Evolutionary conservation across 1,140 invertebrate genomes (phyloP).

Genomic region (Philotrypesis tridentata): DNA sequence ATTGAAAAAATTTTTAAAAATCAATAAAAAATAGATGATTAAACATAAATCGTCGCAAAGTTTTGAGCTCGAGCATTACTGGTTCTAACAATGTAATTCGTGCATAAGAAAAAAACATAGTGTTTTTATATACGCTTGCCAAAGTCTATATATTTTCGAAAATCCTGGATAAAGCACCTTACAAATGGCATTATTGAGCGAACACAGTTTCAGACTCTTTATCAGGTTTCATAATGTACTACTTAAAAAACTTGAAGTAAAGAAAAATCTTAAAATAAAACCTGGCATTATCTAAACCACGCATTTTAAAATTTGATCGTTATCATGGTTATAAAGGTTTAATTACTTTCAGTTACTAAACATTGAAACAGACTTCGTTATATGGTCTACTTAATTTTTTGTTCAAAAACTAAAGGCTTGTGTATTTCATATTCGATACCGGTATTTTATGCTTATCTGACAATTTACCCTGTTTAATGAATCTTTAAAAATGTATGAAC

Average conservation of each 20-base stretch:
- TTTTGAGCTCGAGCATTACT: constrained; percentile 12
- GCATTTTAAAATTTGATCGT: no score
- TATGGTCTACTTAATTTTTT: neutral
- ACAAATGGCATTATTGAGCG: neutral
- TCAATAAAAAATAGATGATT: neutral
- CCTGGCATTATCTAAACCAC: neutral
- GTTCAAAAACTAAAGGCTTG: neutral
- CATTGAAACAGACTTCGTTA: no score
- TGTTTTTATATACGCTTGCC: constrained; percentile 40
- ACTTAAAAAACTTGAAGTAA: neutral
- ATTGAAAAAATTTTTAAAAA: neutral
- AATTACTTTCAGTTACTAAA: no score
- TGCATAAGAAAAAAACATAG: neutral
- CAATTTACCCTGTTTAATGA: neutral
- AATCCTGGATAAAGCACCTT: constrained; percentile 10
- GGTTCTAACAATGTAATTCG: constrained; percentile 11
- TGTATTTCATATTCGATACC: no score
- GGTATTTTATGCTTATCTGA: neutral
- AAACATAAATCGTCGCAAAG: neutral
- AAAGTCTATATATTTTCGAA: constrained; percentile 42
- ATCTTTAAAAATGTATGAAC: neutral
- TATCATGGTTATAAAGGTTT: neutral
- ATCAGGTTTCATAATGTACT: constrained; percentile 20
- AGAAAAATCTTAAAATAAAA: neutral
- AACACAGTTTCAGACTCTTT: neutral